Conservation (phyloP, 2,888 invertebrate genomes). For the Drosophila meridiana region DNA sequence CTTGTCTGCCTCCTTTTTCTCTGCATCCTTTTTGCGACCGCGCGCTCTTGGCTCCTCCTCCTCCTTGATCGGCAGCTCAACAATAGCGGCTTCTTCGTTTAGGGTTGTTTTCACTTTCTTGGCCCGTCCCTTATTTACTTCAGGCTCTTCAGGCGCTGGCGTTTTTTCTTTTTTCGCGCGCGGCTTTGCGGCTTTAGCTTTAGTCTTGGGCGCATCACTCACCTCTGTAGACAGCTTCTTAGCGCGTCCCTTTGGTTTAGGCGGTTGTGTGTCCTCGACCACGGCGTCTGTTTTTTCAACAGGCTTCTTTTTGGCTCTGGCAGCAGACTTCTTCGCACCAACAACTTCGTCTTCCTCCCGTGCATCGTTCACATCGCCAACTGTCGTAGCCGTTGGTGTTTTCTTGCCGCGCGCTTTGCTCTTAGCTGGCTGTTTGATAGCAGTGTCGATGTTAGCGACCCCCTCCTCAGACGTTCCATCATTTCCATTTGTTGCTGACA, state of each 20-base stretch:
- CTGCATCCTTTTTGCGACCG: constrained; percentile 41
- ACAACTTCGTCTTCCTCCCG: constrained; percentile 6
- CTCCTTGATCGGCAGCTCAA: constrained; percentile 11
- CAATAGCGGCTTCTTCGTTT: constrained; percentile 5
- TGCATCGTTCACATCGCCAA: constrained; percentile 9
- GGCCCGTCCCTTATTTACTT: constrained; percentile 17
- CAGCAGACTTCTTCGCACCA: constrained; percentile 19
- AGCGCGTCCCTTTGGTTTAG: constrained; percentile 46
- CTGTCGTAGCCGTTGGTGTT: constrained; percentile 15
- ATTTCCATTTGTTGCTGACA: constrained; percentile 46
- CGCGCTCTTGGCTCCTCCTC: constrained; percentile 30
- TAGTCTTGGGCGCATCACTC: constrained; percentile 9
- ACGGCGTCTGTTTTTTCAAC: constrained; percentile 7
- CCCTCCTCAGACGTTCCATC: constrained; percentile 24
- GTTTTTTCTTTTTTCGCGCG: constrained; percentile 45
- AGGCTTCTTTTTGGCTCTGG: constrained; percentile 23
- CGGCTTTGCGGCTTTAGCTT: constrained; percentile 23
- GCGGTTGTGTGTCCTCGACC: constrained; percentile 14
- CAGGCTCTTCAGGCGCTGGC: constrained; percentile 1
- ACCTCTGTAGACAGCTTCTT: constrained; percentile 35
- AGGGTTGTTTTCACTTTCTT: constrained; percentile 40
- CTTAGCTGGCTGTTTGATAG: constrained; percentile 40
- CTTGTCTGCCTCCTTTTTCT: constrained; percentile 31
- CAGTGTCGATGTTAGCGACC: constrained; percentile 17
- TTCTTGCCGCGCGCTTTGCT: constrained; percentile 63